A percentile compares a stretch with the other conserved stretches of the same genome.
Evolutionary conservation across 2,888 invertebrate species (phyloP).

Genomic region (Dryadula phaetusa): DNA sequence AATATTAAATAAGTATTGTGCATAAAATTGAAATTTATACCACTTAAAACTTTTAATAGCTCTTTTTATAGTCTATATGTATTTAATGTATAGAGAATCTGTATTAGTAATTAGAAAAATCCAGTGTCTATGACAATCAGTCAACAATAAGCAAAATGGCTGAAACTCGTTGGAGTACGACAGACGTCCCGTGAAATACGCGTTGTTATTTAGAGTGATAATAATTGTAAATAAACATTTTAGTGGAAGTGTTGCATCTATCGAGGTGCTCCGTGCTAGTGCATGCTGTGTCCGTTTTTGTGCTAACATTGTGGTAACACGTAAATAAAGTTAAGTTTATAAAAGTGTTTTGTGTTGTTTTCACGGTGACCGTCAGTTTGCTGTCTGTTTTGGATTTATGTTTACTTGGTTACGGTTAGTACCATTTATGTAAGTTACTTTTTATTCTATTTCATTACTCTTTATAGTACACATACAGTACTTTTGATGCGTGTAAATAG

Average conservation of each 20-base stretch:
- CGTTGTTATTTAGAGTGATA: conserved; percentile 59
- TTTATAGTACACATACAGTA: conserved; percentile 49
- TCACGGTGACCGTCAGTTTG: conserved; percentile 66
- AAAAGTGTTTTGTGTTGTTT: conserved; percentile 79
- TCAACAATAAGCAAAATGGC: conserved; percentile 73
- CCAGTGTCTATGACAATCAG: conserved; percentile 58
- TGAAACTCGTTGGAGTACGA: conserved; percentile 69
- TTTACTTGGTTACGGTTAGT: conserved; percentile 77
- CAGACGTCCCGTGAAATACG: conserved; percentile 73
- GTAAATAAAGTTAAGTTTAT: conserved; percentile 55
- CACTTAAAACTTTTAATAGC: too few species aligned
- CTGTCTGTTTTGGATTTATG: conserved; percentile 80
- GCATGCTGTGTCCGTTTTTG: conserved; percentile 63
- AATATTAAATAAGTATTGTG: too few species aligned
- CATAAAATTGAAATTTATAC: too few species aligned
- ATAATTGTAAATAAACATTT: conserved; percentile 72
- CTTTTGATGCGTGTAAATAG: conserved; percentile 62
- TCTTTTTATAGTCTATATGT: neutral
- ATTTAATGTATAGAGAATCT: neutral
- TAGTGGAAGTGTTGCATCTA: conserved; percentile 58
- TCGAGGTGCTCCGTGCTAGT: conserved; percentile 64
- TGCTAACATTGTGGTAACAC: conserved; percentile 61
- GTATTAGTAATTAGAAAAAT: conserved; percentile 33
- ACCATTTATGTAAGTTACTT: conserved; percentile 19
- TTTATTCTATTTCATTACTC: conserved; percentile 2